Evolutionary conservation across 2,797 vertebrate species (phyloP), one percentile per base, ranked within the genome.

Genomic region (Forpus xanthops): DNA sequence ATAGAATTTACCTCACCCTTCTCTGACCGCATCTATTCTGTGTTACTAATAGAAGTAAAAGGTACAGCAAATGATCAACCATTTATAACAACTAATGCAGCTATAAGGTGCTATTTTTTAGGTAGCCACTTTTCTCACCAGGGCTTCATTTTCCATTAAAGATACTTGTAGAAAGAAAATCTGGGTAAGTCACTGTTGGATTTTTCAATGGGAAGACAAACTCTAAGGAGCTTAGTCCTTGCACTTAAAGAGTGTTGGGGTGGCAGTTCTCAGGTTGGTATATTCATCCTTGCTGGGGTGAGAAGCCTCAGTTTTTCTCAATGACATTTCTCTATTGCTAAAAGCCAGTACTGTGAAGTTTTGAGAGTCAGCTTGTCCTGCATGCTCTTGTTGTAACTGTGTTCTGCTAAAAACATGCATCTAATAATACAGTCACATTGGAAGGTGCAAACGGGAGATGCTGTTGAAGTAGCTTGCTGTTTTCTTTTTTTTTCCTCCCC

Each of bases 1-100:
- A 70, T 44, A 86, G 90, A 55, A 52, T 91, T 92, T 84, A 70
- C 60, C 50, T 92, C 70, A 24, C 50, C 24, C 56, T 93, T 58
- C 33, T 62, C 62, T 81, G 67, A 7, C 78, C 71, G 41, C 55
- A 71, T 89, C 73, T 45, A 45, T 70, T 67, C 64, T 90, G 79
- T 31, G 49, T 89, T 93, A 78, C 64, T 91, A 84, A 76, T 56
- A 65, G 49, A 58, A 76, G 33, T 87, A 78, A 91, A 90, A 93
- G 53, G 12, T 55, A 45, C 37, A 93, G 73, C 66, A 56, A 62
- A 47, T 53, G 42, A 55, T 72, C 65, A 89, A 12, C 33, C 33
- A 28, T 15, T 64, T 81, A 16, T 3, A 49, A 89, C 73, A 44
- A 39, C 30, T 60, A 75, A 33, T 24, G 55, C 18, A 44, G 62